Evolutionary conservation across 2,113 vertebrate species (phyloP).

Genomic region (Notarius lentiginosus): DNA sequence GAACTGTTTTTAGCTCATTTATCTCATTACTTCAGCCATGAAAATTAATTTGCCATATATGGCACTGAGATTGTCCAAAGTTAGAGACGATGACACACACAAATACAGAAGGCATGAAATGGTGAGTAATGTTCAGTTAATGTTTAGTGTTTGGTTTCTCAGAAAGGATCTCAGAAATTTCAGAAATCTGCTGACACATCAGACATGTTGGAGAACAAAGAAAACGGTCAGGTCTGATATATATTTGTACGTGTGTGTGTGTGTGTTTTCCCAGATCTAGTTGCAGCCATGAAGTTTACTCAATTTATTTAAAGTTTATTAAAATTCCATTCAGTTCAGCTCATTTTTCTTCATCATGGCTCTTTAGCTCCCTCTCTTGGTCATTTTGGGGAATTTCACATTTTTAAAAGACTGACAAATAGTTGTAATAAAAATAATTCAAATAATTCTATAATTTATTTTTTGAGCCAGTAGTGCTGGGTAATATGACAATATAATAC

Average conservation of each 20-base stretch:
- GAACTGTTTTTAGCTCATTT: background rate
- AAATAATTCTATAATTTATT: no score
- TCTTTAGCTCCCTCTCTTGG: slow-evolving; percentile 5
- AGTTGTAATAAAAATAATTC: background rate
- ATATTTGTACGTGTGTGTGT: background rate
- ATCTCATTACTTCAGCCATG: background rate
- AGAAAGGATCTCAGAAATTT: no score
- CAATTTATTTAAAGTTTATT: background rate
- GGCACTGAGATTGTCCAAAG: background rate
- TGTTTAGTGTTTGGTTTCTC: background rate
- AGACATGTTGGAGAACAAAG: background rate
- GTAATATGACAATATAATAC: background rate
- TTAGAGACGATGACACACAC: background rate
- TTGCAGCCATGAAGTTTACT: background rate
- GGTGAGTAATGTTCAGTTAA: background rate
- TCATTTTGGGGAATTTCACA: background rate
- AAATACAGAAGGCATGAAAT: background rate
- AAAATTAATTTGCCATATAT: background rate
- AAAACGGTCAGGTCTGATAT: background rate
- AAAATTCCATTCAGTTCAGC: background rate
- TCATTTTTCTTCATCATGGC: background rate
- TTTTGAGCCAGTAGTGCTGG: background rate
- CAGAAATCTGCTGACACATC: no score
- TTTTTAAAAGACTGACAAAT: background rate
- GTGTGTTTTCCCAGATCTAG: background rate